Conservation (phyloP, 2,113 vertebrate species). For the Struthio camelus region DNA sequence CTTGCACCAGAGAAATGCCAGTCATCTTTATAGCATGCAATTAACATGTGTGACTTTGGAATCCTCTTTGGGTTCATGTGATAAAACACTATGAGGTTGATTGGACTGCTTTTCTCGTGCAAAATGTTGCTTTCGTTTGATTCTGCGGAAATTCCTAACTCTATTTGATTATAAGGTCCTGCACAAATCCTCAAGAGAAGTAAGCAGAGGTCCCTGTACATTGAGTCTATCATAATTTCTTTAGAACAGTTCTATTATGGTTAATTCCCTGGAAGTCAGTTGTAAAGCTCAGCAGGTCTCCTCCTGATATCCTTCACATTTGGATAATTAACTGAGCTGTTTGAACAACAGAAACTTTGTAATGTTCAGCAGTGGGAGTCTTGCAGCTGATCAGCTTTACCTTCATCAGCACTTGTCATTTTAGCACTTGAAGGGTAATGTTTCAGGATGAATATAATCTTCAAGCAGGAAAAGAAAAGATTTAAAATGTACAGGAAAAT, state of each 20-base stretch:
- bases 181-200: conserved; percentile 52
- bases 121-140: conserved; percentile 55
- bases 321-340: conserved; percentile 71
- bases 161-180: conserved; percentile 51
- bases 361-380: conserved; percentile 63
- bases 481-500: conserved; percentile 55
- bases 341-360: conserved; percentile 71
- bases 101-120: conserved; percentile 20
- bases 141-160: conserved; percentile 50
- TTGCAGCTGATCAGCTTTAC: conserved; percentile 64
- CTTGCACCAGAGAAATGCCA: background rate
- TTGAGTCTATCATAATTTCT: conserved; percentile 48
- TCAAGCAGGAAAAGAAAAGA: conserved; percentile 44
- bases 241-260: conserved; percentile 48
- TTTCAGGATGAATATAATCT: conserved; percentile 65
- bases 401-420: conserved; percentile 64
- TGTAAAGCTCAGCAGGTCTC: conserved; percentile 51
- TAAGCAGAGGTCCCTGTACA: conserved; percentile 49
- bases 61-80: conserved; percentile 56
- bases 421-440: conserved; percentile 61
- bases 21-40: conserved; percentile 21
- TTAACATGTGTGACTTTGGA: conserved; percentile 59
- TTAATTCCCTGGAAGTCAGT: conserved; percentile 59
- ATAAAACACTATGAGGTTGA: conserved; percentile 55
- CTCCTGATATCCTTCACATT: conserved; percentile 62